Conservation (phyloP, 35 echinoderm and acorn worm species). For the Apostichopus parvimensis region DNA sequence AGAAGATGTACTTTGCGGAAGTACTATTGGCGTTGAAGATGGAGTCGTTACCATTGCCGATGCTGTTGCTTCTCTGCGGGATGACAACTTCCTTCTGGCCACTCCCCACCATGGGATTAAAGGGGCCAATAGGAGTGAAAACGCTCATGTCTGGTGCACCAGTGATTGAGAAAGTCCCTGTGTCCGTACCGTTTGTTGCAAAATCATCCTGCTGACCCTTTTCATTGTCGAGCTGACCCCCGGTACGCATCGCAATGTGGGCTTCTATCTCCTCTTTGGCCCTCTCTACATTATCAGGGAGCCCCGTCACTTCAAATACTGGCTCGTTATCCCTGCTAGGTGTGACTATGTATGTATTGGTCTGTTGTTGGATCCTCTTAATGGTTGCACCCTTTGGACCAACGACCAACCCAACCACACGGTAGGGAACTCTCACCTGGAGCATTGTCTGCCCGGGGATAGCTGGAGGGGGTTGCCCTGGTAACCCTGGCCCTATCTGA, state of each 20-base stretch:
- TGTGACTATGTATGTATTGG: slow-evolving; percentile 94
- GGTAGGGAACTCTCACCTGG: slow-evolving; percentile 90
- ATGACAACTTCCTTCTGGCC: slow-evolving; percentile 24
- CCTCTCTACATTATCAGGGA: slow-evolving; percentile 83
- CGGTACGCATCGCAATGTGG: slow-evolving; percentile 92
- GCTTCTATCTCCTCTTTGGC: slow-evolving; percentile 91
- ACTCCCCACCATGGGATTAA: slow-evolving; percentile 72
- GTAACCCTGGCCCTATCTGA: slow-evolving; percentile 40
- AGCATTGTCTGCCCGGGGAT: slow-evolving; percentile 87
- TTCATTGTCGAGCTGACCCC: slow-evolving; percentile 79
- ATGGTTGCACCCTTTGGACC: slow-evolving; percentile 95
- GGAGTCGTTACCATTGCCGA: slow-evolving; percentile 45
- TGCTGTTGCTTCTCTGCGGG: slow-evolving; percentile 78
- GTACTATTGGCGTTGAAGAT: slow-evolving; percentile 51
- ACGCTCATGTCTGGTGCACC: slow-evolving; percentile 33
- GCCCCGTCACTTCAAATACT: slow-evolving; percentile 89
- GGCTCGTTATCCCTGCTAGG: slow-evolving; percentile 93
- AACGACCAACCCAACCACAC: slow-evolving; percentile 91
- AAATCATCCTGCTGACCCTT: slow-evolving; percentile 76
- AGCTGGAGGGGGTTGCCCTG: slow-evolving; percentile 77
- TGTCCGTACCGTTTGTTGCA: slow-evolving; percentile 89
- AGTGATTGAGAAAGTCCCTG: slow-evolving; percentile 20
- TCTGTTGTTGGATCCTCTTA: slow-evolving; percentile 95
- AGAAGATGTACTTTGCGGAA: neutral
- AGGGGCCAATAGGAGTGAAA: slow-evolving; percentile 50